A percentile compares a stretch with the other conserved stretches of the same genome.
Evolutionary conservation across 2,113 vertebrate species (phyloP).

Genomic region (Rhizomys pruinosus): DNA sequence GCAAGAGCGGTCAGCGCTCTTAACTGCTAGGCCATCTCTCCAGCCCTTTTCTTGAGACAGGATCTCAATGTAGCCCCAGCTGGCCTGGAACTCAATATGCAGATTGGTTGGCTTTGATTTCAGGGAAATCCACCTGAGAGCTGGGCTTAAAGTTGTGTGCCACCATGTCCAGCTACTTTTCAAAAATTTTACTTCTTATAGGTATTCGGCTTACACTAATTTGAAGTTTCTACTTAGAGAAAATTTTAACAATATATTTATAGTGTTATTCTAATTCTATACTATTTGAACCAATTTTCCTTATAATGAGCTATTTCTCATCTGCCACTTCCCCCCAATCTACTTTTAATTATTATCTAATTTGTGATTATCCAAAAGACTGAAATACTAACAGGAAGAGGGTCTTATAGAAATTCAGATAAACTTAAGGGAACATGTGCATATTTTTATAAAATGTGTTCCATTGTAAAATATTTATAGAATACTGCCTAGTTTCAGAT

Average conservation of each 20-base stretch:
- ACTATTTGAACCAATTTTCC: background rate
- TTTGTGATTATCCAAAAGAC: conserved; percentile 6
- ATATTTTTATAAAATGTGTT: conserved; percentile 28
- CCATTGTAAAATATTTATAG: conserved; percentile 3
- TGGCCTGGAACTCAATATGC: too few relatives aligned
- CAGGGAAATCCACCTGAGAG: too few relatives aligned
- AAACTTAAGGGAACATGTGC: background rate
- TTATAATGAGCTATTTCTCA: background rate
- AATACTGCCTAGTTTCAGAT: conserved; percentile 19
- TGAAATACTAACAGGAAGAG: background rate
- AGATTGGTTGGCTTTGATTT: too few relatives aligned
- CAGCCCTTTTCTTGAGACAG: too few relatives aligned
- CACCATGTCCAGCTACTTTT: background rate
- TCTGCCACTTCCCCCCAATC: background rate
- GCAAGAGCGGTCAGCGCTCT: too few relatives aligned
- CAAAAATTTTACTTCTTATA: background rate
- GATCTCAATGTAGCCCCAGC: too few relatives aligned
- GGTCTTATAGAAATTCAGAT: background rate
- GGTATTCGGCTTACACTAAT: background rate
- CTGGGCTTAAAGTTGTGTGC: too few relatives aligned
- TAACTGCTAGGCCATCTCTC: too few relatives aligned
- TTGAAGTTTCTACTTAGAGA: background rate
- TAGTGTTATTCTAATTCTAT: background rate
- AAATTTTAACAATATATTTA: background rate
- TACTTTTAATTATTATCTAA: background rate